Evolutionary conservation across 1,140 invertebrate genomes (phyloP), one percentile per base, ranked within the genome.

Genomic region (Drosophila kikkawai): DNA sequence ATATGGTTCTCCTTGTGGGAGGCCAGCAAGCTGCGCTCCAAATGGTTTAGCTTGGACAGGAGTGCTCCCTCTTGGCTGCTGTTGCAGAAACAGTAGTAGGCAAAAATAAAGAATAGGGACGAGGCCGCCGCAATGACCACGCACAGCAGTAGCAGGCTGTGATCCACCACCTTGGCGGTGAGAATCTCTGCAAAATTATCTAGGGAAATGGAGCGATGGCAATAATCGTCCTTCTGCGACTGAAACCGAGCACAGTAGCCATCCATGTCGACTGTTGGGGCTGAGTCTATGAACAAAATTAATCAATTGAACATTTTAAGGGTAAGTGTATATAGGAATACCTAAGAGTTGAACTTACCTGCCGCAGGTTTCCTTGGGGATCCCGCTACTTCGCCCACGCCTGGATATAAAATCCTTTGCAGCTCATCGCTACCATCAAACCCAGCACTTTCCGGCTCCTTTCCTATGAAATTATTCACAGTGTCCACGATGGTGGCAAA

Each of bases 81-180:
- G 87, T 96, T 96, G 92, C 96, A 96, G 75, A 96, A 95, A 75
- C 95, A 95, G 92, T 96, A 96, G 93, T 96, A 96, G 26, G 95
- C 96, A 58, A 96, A 94, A n/a, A 95, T 95, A 82, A 97, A 96
- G 61, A 96, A 91, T 15, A 97, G 91, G 9, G 95, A 95, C 6
- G 95, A 95, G 42, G 94, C 91, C n/a, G 96, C 95, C 50, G 96
- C 95, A 57, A 96, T 95, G 4, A 94, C 58, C 8, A 95, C 91
- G 78, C 94, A 94, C 5, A 94, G 92, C 9, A 94, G 78, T 4
- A 94, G 53, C 39, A 91, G 83, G 42, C 79, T 85, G 37, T 91
- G 68, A 11, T 93, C 92, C 51, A 93, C 53, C 22, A 92, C 13
- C 41, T 92, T 90, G 6, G 41, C 57, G 0, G 75, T 71, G 7